These are phyloP conservation scores for Sebastes iracundus DNA, from an alignment of 2,797 vertebrate species.

Conservation along the genomic window DNA sequence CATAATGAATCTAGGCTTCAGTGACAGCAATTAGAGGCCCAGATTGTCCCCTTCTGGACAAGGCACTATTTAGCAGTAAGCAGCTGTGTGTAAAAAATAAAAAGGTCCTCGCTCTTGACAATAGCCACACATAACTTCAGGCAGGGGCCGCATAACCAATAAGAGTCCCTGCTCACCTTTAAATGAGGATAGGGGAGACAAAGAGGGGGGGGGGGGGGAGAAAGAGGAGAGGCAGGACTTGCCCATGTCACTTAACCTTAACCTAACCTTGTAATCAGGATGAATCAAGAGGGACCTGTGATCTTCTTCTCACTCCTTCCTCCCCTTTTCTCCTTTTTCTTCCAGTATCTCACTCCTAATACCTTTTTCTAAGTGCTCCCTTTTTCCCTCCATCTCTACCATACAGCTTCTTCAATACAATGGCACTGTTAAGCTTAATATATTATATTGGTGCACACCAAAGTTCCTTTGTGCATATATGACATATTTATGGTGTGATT, in stretches of 20 bases:
- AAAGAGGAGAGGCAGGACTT: slow-evolving; percentile 59
- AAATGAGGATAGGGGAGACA: slow-evolving; percentile 67
- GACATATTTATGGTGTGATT: not conserved
- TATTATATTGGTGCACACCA: not conserved
- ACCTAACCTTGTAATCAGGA: slow-evolving; percentile 83
- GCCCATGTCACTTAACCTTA: slow-evolving; percentile 83
- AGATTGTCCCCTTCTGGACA: slow-evolving; percentile 99
- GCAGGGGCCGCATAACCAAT: slow-evolving; percentile 75
- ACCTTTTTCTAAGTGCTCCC: not conserved
- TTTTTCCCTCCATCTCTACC: not conserved
- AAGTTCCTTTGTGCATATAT: not conserved
- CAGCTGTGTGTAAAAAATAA: slow-evolving; percentile 94
- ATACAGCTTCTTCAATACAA: not conserved
- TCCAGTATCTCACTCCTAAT: not conserved
- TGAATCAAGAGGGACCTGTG: slow-evolving; percentile 78
- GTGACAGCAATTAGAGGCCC: slow-evolving; percentile 99
- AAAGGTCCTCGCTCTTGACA: slow-evolving; percentile 97
- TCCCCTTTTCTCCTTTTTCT: slow-evolving; percentile 8
- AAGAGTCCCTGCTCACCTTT: slow-evolving; percentile 79
- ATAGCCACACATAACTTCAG: slow-evolving; percentile 92
- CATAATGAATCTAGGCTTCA: slow-evolving; percentile 99
- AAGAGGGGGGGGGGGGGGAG: slow-evolving; percentile 27
- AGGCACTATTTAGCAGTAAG: slow-evolving; percentile 99
- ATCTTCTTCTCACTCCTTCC: slow-evolving; percentile 60
- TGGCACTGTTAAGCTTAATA: not conserved